Evolutionary conservation across 2,797 vertebrate species (phyloP), one percentile per base, ranked within the genome.

Genomic region (Bovichtus variegatus): DNA sequence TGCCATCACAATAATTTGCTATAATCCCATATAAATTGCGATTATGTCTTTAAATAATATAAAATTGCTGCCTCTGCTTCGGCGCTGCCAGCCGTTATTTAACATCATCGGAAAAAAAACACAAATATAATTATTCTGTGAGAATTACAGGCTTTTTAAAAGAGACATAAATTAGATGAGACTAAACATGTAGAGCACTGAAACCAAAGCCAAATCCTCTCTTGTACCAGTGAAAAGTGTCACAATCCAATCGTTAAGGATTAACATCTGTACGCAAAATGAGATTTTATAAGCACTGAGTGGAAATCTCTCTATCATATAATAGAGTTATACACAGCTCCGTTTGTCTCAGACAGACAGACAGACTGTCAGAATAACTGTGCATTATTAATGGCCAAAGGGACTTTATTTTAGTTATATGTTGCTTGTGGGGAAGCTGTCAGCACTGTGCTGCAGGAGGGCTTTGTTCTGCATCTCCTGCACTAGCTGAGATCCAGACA

Each of bases 371-470:
- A 62, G 11, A 61, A n/a, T 27, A 50, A 49, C 25, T 13, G 41
- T 46, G 16, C 54, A 59, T 49, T 49, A 49, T 31, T 58, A 61
- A 74, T 43, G 38, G 10, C 53, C 46, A 38, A 44, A 43, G 23
- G n/a, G 58, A 59, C 44, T 34, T 19, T 36, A 57, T 57, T 9
- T 36, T 49, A 8, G 25, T 36, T 49, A 47, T 74, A 51, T 38
- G 50, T 71, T 62, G 66, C 74, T 41, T 8, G 21, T n/a, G 41
- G 23, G 61, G 55, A 55, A 66, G 31, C 19, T 21, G 15, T 49
- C 55, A 50, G 44, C 23, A 11, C 5, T 29, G 25, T 36, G 8
- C 19, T 29, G 9, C 38, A 66, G 19, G 2, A 6, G 11, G 16
- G 4, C 3, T 34, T 55, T 29, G 16, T 74, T 77, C 41, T 64